phyloP scores from a whole-genome alignment of 2,113 vertebrate species.

The Eubucco bourcierii region DNA sequence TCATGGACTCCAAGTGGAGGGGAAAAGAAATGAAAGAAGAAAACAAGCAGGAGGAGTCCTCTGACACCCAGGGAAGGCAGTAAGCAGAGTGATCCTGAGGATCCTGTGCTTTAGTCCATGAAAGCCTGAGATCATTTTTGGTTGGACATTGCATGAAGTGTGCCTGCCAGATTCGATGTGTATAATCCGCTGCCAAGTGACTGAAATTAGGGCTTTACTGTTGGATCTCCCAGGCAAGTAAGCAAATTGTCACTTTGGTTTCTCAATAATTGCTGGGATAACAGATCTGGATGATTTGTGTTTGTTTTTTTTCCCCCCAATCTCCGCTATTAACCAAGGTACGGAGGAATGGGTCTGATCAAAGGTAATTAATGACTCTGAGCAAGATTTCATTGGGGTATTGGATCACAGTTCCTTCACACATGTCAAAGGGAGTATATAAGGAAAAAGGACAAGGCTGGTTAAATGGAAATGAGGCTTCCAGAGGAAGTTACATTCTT shows the following conservation, averaged over 20 bases:
- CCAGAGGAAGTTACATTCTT: slow-evolving; percentile 32
- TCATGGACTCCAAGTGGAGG: not conserved
- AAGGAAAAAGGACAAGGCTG: slow-evolving; percentile 26
- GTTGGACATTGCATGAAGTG: slow-evolving; percentile 19
- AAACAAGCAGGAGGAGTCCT: not conserved
- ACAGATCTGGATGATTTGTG: not conserved
- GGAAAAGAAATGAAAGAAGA: too few species aligned
- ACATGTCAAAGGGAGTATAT: slow-evolving; percentile 33
- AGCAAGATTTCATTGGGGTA: slow-evolving; percentile 43
- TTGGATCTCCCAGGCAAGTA: slow-evolving; percentile 69
- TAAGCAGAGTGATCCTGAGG: not conserved
- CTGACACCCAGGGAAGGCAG: not conserved
- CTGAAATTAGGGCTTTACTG: slow-evolving; percentile 53
- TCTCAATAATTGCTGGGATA: slow-evolving; percentile 60
- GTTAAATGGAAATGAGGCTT: slow-evolving; percentile 49
- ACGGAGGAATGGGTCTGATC: slow-evolving; percentile 4
- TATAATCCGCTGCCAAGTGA: slow-evolving; percentile 38
- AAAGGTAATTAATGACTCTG: slow-evolving; percentile 56
- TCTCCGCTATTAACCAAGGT: slow-evolving; percentile 28
- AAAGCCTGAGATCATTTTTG: slow-evolving; percentile 46
- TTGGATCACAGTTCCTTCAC: slow-evolving; percentile 47
- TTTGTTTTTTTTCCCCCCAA: not conserved
- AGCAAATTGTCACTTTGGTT: slow-evolving; percentile 71
- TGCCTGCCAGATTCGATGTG: slow-evolving; percentile 67
- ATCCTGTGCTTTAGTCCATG: not conserved